A percentile compares a stretch with the other conserved stretches of the same genome.
phyloP scores from a whole-genome alignment of 2,797 vertebrate species.

The Limosa lapponica region DNA sequence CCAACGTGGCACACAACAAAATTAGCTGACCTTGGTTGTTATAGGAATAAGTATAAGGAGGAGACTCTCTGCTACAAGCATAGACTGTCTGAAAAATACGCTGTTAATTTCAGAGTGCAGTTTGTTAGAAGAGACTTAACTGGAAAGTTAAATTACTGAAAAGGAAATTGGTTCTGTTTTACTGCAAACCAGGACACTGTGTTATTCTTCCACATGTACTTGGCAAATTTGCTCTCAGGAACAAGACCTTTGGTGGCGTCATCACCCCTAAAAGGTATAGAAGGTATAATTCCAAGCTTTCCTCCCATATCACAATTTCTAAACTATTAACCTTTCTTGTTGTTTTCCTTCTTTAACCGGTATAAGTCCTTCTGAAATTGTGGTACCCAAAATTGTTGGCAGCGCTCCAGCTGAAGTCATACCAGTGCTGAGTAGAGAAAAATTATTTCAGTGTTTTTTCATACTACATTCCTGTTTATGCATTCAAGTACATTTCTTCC shows the following conservation, averaged over 20 bases:
- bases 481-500: background rate
- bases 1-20: background rate
- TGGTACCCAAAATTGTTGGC: background rate
- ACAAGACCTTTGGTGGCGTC: background rate
- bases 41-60: background rate
- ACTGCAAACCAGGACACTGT: background rate
- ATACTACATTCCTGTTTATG: background rate
- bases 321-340: background rate
- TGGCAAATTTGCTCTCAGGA: background rate
- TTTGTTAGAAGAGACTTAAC: background rate
- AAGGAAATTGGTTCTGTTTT: background rate
- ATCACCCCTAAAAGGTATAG: background rate
- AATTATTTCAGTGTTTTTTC: background rate
- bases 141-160: background rate
- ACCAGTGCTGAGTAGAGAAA: background rate
- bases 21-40: background rate
- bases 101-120: background rate
- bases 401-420: background rate
- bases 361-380: background rate
- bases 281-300: background rate
- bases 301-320: background rate
- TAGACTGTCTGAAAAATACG: background rate
- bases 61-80: background rate
- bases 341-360: background rate
- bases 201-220: background rate